Evolutionary conservation across 2,797 vertebrate genomes (phyloP).

Genomic region (Sparus aurata): DNA sequence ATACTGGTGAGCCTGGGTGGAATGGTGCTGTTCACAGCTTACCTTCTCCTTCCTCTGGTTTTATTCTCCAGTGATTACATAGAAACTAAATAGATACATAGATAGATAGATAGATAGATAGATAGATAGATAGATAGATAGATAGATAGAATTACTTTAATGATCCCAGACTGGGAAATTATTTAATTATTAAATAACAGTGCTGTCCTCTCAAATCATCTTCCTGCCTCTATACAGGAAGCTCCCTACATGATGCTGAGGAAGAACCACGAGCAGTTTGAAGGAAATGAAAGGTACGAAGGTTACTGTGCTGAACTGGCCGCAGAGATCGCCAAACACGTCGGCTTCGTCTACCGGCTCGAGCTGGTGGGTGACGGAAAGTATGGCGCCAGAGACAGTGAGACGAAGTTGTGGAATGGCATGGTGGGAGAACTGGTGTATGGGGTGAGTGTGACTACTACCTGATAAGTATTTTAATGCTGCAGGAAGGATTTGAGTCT

Average conservation of each 20-base stretch:
- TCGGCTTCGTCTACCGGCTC: constrained; percentile 93
- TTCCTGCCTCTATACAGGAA: constrained; percentile 84
- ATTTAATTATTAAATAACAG: too few species aligned
- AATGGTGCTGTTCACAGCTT: not conserved
- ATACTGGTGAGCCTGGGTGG: constrained; percentile 90
- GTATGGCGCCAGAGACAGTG: constrained; percentile 91
- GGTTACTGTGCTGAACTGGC: constrained; percentile 98
- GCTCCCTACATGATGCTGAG: constrained; percentile 99
- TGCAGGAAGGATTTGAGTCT: too few species aligned
- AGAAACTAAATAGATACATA: too few species aligned
- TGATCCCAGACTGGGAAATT: too few species aligned
- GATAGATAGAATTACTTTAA: too few species aligned
- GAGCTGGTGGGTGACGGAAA: constrained; percentile 95
- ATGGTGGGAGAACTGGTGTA: constrained; percentile 99
- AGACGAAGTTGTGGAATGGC: constrained; percentile 95
- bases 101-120: too few species aligned
- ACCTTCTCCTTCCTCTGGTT: not conserved
- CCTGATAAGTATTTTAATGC: too few species aligned
- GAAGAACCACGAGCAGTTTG: constrained; percentile 96
- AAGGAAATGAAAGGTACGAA: constrained; percentile 94
- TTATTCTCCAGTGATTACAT: not conserved
- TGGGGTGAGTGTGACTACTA: constrained; percentile 87
- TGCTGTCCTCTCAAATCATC: not conserved
- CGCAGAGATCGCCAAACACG: constrained; percentile 95
- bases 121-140: too few species aligned